Base-by-base conservation (phyloP, 2,797 vertebrate species). In the Nyctalus aviator region DNA sequence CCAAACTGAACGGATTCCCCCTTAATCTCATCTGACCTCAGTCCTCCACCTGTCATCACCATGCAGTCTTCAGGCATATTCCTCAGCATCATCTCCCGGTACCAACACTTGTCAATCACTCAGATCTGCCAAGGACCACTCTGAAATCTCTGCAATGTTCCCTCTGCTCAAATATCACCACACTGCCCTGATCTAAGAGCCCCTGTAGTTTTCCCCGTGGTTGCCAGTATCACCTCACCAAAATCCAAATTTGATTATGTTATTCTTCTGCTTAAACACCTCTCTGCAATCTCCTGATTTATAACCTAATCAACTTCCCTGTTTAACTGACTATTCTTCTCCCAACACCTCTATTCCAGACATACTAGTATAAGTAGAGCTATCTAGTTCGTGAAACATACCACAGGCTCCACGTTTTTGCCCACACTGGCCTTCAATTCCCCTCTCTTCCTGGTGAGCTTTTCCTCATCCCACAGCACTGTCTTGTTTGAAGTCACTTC, bases 141-240 rank as follows among this genome's bases (percentile, higher is more conserved):
- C 72, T 48, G 20, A 17, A 83, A 55, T 46, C n/a, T 85, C 71
- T 75, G 77, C 48, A 90, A 92, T 66, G 25, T 55, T 21, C 14
- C 41, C 37, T 90, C 17, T 25, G 75, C 37, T 88, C 35, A 69
- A 66, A 41, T 66, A 32, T 64, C 25, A 73, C 21, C 50, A 78
- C 11, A 46, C 48, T 32, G 32, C 21, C 30, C 41, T 37, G 20
- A 68, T 79, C 41, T 87, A 7, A 82, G 8, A 78, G 30, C 8
- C 8, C 20, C 25, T 41, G 11, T 20, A 64, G 66, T 35, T 91
- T 84, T 37, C 37, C 66, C 41, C 41, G 50, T 53, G 44, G 35
- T 23, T 77, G 55, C 50, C 48, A 27, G 35, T 5, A 11, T 71
- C 46, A 59, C 30, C 8, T 86, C 37, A 86, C 25, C 55, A 71